A percentile compares a stretch with the other conserved stretches of the same genome.
phyloP scores from a whole-genome alignment of 2,113 vertebrate species.

The Chrysemys picta region DNA sequence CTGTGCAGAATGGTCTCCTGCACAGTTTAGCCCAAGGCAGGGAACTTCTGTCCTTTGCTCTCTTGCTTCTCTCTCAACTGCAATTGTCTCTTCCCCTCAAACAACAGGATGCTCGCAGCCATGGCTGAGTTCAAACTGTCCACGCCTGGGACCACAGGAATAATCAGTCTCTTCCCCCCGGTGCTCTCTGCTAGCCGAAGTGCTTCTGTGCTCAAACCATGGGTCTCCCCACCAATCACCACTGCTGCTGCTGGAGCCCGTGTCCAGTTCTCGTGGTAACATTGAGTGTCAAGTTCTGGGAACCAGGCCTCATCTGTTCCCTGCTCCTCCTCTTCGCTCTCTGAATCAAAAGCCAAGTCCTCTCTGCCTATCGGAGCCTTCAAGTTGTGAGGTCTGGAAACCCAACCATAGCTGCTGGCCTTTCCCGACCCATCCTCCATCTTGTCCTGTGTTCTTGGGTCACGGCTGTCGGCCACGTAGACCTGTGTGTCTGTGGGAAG shows the following conservation, averaged over 20 bases:
- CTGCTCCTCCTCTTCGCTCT: background rate
- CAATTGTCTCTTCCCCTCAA: slow-evolving; percentile 90
- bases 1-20: background rate
- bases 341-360: background rate
- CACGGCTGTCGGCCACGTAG: slow-evolving; percentile 84
- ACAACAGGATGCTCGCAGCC: slow-evolving; percentile 90
- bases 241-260: slow-evolving; percentile 79
- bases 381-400: slow-evolving; percentile 48
- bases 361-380: slow-evolving; percentile 54
- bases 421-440: rapidly evolving
- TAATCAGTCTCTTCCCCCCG: slow-evolving; percentile 81
- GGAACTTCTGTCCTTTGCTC: background rate
- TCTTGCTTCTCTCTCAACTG: background rate
- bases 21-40: slow-evolving; percentile 12
- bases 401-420: slow-evolving; percentile 72
- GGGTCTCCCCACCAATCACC: slow-evolving; percentile 90
- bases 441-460: background rate
- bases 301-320: background rate
- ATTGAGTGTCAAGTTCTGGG: slow-evolving; percentile 75
- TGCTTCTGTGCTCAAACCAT: slow-evolving; percentile 86
- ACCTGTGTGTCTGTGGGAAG: slow-evolving; percentile 78
- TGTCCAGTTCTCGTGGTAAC: slow-evolving; percentile 86
- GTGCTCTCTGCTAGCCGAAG: slow-evolving; percentile 82
- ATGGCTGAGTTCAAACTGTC: slow-evolving; percentile 93
- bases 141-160: slow-evolving; percentile 85